Evolutionary conservation across 2,888 invertebrate genomes (phyloP), one percentile per base, ranked within the genome.

Genomic region (Masnerella sp.): DNA sequence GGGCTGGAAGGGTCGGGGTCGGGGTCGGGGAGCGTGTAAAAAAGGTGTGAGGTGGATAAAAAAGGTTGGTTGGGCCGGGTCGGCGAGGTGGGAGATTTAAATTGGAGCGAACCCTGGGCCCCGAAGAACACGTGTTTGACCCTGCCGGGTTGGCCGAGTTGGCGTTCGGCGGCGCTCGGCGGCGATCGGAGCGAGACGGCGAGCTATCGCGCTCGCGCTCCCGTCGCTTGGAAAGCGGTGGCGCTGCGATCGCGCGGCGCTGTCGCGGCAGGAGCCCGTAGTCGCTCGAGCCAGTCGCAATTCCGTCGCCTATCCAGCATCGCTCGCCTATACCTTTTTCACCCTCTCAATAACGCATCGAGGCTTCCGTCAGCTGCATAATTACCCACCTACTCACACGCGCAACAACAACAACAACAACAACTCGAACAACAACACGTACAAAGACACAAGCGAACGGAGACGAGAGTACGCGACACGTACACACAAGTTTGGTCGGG

Each of bases 221-320:
- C 5, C 34, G 59, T 22, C 22, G 88, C 88, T 88, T 88, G 88
- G 89, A 88, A 88, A 88, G 81, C 83, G 85, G 87, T 74, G 84
- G 83, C 83, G 84, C 83, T 81, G 80, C 73, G 86, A 89, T 90
- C 90, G 90, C 89, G 78, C 90, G 90, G 90, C 90, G 90, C 89
- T 90, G 88, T 90, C 90, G 90, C 89, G 90, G 89, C 90, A 90
- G 90, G 90, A 89, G 90, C 90, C 89, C 88, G 90, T 89, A 90
- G 81, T 82, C 78, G 80, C 78, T 80, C 81, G 81, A 84, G 82
- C 82, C 84, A 84, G 85, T 85, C 82, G 84, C 84, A 84, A 84
- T 83, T 82, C 85, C 85, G 85, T 85, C 85, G 84, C 83, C 85
- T 85, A 84, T 84, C 83, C 83, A 85, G 84, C 84, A 84, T 85